These are phyloP conservation scores for Pituophis catenifer DNA, from an alignment of 2,113 vertebrate species.

Conservation along the genomic window DNA sequence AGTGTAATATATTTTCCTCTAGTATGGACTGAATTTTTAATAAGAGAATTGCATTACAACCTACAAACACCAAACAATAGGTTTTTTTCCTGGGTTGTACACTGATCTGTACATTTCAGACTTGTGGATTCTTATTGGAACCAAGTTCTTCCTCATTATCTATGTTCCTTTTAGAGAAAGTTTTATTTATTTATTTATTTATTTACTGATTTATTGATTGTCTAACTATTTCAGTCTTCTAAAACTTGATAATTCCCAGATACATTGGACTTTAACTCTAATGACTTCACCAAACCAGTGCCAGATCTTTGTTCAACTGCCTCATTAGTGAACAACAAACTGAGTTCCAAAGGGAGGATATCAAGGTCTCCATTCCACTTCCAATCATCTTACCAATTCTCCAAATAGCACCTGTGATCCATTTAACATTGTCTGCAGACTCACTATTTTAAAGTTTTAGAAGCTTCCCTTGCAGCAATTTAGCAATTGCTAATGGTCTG, in stretches of 20 bases:
- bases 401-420: background rate
- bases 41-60: background rate
- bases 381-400: background rate
- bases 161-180: background rate
- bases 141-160: background rate
- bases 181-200: too few relatives aligned
- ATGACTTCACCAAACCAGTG: background rate
- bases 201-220: background rate
- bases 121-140: background rate
- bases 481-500: background rate
- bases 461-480: background rate
- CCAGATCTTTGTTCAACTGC: background rate
- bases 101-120: background rate
- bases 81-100: background rate
- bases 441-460: background rate
- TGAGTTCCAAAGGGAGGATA: background rate
- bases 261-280: background rate
- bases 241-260: background rate
- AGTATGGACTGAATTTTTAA: background rate
- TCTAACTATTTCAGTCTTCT: background rate
- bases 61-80: background rate
- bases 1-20: background rate
- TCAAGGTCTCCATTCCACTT: background rate
- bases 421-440: background rate
- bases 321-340: background rate